Evolutionary conservation across 2,888 invertebrate species (phyloP).

Genomic region (Syrphus vitripennis): DNA sequence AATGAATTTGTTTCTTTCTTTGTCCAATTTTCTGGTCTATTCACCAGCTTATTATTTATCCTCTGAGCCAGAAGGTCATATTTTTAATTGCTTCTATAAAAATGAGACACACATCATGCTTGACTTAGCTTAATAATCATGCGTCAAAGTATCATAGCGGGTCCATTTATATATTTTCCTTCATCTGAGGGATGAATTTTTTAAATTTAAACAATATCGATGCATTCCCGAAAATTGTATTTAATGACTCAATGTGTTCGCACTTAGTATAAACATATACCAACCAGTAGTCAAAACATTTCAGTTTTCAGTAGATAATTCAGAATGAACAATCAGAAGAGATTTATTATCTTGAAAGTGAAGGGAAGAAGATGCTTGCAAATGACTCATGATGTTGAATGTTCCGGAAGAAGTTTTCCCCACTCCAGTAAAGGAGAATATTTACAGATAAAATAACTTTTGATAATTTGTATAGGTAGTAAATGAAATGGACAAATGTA

Average conservation of each 20-base stretch:
- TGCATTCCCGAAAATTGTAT: conserved; percentile 52
- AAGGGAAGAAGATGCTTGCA: not conserved
- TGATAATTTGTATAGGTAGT: too few species aligned
- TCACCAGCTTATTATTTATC: too few species aligned
- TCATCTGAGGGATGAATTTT: not conserved
- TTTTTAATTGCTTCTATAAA: not conserved
- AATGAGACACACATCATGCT: conserved; percentile 5
- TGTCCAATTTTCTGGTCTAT: not conserved
- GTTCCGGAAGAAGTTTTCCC: not conserved
- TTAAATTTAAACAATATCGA: conserved; percentile 47
- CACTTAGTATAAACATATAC: conserved; percentile 61
- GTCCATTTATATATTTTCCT: conserved; percentile 7
- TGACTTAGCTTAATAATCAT: conserved; percentile 61
- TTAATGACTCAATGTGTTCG: conserved; percentile 70
- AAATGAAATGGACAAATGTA: too few species aligned
- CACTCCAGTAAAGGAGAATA: not conserved
- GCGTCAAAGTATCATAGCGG: conserved; percentile 44
- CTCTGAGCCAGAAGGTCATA: not conserved
- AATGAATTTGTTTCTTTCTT: too few species aligned
- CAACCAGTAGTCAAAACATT: conserved; percentile 57
- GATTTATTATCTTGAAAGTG: conserved; percentile 43
- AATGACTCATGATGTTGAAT: conserved; percentile 38
- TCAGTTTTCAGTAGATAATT: conserved; percentile 12
- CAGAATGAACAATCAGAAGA: conserved; percentile 2
- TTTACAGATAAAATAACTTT: not conserved